A percentile compares a stretch with the other conserved stretches of the same genome.
Evolutionary conservation across 2,113 vertebrate species (phyloP).

Genomic region (Columbina picui): DNA sequence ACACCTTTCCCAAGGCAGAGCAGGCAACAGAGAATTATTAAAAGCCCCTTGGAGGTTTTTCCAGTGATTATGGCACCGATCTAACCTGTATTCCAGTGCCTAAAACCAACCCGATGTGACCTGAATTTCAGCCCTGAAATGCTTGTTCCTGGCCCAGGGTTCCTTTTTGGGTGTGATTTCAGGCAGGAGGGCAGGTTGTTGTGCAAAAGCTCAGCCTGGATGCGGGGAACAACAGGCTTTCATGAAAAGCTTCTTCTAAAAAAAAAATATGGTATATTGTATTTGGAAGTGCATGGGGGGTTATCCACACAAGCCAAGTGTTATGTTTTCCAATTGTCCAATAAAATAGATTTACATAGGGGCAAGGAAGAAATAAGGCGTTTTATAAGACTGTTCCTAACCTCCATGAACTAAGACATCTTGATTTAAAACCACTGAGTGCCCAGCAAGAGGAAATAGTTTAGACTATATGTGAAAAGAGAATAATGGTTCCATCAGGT

Average conservation of each 20-base stretch:
- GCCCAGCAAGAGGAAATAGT: conserved; percentile 52
- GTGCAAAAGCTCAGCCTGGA: not conserved
- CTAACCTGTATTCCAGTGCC: not conserved
- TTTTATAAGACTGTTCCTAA: conserved; percentile 15
- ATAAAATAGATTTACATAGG: conserved; percentile 74
- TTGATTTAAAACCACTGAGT: conserved; percentile 61
- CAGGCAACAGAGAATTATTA: not conserved
- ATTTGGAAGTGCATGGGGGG: conserved; percentile 37
- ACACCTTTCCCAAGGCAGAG: not conserved
- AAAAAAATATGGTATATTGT: not conserved
- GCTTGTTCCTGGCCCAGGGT: not conserved
- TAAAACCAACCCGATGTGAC: not conserved
- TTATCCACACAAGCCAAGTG: conserved; percentile 46
- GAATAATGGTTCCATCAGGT: conserved; percentile 66
- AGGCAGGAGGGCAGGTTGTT: not conserved
- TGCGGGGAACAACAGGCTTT: conserved; percentile 5
- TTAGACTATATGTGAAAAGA: conserved; percentile 48
- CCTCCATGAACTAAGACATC: conserved; percentile 3
- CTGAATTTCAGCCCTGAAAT: not conserved
- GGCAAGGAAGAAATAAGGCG: conserved; percentile 32
- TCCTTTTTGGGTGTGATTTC: not conserved
- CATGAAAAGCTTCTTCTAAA: conserved; percentile 20
- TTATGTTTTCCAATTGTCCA: conserved; percentile 67
- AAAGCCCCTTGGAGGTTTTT: conserved; percentile 10
- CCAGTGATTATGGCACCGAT: not conserved